Conservation (phyloP, 2,888 invertebrate genomes). For the Tetanocera ferruginea region DNA sequence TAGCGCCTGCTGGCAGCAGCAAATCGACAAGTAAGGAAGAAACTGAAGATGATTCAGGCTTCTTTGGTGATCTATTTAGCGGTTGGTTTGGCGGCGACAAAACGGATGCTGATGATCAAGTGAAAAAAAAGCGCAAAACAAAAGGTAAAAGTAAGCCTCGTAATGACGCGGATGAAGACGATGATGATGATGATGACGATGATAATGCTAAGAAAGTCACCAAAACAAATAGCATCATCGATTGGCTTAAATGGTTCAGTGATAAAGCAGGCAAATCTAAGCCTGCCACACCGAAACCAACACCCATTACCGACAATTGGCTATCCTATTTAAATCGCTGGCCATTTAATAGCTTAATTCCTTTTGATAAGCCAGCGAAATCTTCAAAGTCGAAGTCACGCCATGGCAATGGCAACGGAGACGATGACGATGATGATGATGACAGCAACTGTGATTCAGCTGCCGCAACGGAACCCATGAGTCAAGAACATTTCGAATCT, state of each 20-base stretch:
- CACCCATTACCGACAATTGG: slow-evolving; percentile 53
- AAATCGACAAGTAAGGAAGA: slow-evolving; percentile 46
- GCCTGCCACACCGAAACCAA: slow-evolving; percentile 32
- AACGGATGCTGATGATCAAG: slow-evolving; percentile 26
- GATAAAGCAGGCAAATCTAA: slow-evolving; percentile 45
- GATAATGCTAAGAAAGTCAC: not conserved
- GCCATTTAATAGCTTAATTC: slow-evolving; percentile 66
- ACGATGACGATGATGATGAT: slow-evolving; percentile 24
- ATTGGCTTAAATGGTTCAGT: slow-evolving; percentile 62
- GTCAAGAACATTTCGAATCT: slow-evolving; percentile 72
- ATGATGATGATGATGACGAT: not conserved
- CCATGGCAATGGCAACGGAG: slow-evolving; percentile 22
- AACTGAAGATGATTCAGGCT: slow-evolving; percentile 48
- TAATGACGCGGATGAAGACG: slow-evolving; percentile 24
- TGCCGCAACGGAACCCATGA: slow-evolving; percentile 52
- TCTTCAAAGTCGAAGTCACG: slow-evolving; percentile 49
- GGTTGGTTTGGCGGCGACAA: slow-evolving; percentile 47
- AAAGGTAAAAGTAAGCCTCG: slow-evolving; percentile 12
- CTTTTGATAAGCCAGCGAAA: slow-evolving; percentile 56
- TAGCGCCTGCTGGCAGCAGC: not conserved
- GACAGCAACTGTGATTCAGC: slow-evolving; percentile 11
- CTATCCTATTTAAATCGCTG: slow-evolving; percentile 64
- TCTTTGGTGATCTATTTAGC: slow-evolving; percentile 50
- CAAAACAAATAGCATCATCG: slow-evolving; percentile 59
- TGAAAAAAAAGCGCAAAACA: slow-evolving; percentile 36